These are phyloP conservation scores for Aythya baeri DNA, from an alignment of 2,113 vertebrate species.

Conservation along the genomic window DNA sequence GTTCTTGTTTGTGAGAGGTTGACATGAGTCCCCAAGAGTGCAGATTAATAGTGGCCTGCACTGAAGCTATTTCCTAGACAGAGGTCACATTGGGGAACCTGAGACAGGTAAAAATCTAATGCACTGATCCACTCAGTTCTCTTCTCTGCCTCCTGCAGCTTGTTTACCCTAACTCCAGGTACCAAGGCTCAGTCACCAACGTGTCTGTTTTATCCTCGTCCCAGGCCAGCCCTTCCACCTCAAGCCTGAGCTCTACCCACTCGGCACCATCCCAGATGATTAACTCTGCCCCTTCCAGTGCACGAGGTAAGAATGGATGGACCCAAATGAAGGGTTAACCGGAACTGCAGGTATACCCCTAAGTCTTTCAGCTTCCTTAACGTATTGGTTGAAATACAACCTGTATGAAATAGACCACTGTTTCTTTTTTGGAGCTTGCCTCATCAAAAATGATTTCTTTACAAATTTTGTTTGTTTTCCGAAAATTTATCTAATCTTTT, in stretches of 20 bases:
- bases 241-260: slow-evolving; percentile 94
- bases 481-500: background rate
- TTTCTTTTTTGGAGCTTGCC: background rate
- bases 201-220: slow-evolving; percentile 76
- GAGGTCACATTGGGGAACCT: background rate
- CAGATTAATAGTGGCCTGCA: background rate
- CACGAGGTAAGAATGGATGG: slow-evolving; percentile 87
- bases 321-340: background rate
- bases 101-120: background rate
- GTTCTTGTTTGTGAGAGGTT: background rate
- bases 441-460: background rate
- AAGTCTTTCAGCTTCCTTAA: background rate
- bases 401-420: background rate
- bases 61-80: background rate
- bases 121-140: background rate
- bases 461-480: background rate
- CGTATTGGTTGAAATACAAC: background rate
- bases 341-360: background rate
- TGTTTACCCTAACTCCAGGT: slow-evolving; percentile 62
- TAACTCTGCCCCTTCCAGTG: slow-evolving; percentile 92
- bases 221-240: slow-evolving; percentile 94
- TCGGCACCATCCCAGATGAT: slow-evolving; percentile 93
- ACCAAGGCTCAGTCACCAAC: slow-evolving; percentile 74
- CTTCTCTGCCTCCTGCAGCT: slow-evolving; percentile 70
- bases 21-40: background rate